Conservation (phyloP, 1,140 invertebrate species). For the Drosophila takahashii region DNA sequence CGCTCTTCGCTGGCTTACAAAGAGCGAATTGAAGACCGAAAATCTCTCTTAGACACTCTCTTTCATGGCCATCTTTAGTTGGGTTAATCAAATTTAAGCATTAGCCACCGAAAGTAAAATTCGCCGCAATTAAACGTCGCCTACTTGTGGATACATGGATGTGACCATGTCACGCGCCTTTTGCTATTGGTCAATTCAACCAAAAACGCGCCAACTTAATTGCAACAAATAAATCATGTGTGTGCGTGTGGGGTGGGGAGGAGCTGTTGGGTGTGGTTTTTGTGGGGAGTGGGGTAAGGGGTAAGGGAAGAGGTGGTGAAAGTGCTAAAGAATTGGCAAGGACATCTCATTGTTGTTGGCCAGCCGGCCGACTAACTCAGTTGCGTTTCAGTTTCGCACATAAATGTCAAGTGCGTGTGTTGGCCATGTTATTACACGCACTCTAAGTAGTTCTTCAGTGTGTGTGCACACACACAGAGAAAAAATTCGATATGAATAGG, state of each 20-base stretch:
- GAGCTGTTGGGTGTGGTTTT: constrained; percentile 39
- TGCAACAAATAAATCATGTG: constrained; percentile 75
- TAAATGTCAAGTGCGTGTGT: constrained; percentile 80
- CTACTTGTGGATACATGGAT: constrained; percentile 19
- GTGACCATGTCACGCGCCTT: constrained; percentile 45
- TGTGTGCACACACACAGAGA: constrained; percentile 21
- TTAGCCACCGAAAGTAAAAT: constrained; percentile 24
- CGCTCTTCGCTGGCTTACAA: constrained; percentile 18
- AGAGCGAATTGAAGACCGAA: constrained; percentile 18
- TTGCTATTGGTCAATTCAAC: constrained; percentile 45
- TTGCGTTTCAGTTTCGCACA: constrained; percentile 59
- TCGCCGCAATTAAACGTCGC: constrained; percentile 42
- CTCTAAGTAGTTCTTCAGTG: constrained; percentile 72
- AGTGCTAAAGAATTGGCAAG: constrained; percentile 56
- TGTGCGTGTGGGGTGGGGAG: not conserved
- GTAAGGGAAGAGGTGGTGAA: constrained; percentile 28
- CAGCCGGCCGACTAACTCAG: constrained; percentile 25
- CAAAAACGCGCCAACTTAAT: constrained; percentile 60
- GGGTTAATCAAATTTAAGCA: constrained; percentile 47
- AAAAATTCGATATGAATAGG: too few species aligned
- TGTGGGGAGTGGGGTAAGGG: too few species aligned
- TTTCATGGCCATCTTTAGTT: constrained; percentile 8
- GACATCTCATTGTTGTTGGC: not conserved
- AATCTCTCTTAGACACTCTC: constrained; percentile 5
- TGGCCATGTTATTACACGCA: constrained; percentile 57